Conservation (phyloP, 2,113 vertebrate species). For the Oreocharis arfaki region DNA sequence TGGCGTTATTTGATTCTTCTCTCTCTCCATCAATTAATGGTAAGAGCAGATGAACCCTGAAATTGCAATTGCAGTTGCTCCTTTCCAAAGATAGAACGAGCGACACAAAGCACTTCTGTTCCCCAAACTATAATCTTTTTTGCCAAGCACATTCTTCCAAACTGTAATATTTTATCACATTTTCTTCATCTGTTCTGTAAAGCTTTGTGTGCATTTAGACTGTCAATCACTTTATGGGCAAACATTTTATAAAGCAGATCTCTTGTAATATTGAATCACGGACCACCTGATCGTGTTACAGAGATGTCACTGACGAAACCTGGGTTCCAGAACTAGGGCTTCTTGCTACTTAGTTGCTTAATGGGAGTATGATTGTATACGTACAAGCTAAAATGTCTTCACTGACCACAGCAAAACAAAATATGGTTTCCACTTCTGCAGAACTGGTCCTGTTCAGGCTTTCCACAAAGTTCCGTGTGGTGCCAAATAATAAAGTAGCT, state of each 20-base stretch:
- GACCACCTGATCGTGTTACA: not conserved
- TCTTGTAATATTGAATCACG: conserved; percentile 21
- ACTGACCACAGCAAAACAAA: not conserved
- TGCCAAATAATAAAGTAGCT: not conserved
- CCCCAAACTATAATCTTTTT: not conserved
- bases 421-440: not conserved
- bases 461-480: not conserved
- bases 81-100: not conserved
- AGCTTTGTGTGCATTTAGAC: not conserved
- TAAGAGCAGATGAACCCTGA: not conserved
- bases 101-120: accelerated
- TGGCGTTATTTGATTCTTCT: not conserved
- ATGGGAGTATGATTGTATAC: not conserved
- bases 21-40: not conserved
- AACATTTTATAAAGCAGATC: not conserved
- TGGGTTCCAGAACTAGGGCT: not conserved
- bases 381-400: not conserved
- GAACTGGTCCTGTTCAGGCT: not conserved
- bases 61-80: not conserved
- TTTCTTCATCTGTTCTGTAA: conserved; percentile 1
- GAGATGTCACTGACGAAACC: not conserved
- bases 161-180: not conserved
- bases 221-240: not conserved
- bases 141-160: not conserved
- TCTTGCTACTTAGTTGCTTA: not conserved